Percentiles rank a stretch among this genome's conserved stretches.
These are phyloP conservation scores for Acanthiza pusilla DNA, from an alignment of 2,797 vertebrate species.

Conservation along the genomic window DNA sequence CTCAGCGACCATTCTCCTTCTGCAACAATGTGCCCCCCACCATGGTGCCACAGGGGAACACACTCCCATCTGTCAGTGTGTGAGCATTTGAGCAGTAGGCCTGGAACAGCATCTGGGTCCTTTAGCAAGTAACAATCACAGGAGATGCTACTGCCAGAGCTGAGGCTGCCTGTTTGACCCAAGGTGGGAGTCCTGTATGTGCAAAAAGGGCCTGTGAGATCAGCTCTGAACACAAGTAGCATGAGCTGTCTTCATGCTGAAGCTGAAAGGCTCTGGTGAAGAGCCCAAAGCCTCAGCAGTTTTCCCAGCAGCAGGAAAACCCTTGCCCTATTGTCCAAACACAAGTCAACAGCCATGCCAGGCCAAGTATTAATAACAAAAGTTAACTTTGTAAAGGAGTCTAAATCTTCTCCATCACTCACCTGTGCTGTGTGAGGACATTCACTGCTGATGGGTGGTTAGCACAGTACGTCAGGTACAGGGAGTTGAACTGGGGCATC, in stretches of 20 bases:
- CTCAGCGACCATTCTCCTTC: background rate
- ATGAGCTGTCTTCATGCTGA: background rate
- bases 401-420: conserved; percentile 12
- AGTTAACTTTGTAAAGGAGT: background rate
- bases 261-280: background rate
- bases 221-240: background rate
- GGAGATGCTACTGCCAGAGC: background rate
- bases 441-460: conserved; percentile 93
- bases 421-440: conserved; percentile 95
- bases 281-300: background rate
- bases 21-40: rapidly evolving
- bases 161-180: background rate
- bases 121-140: background rate
- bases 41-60: background rate
- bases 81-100: background rate
- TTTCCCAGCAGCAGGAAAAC: background rate
- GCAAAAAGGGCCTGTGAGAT: background rate
- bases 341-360: background rate
- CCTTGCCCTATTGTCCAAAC: background rate
- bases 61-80: background rate
- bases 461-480: conserved; percentile 92
- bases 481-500: conserved; percentile 88
- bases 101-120: background rate
- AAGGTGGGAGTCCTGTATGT: background rate
- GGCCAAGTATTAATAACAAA: background rate